These are phyloP conservation scores for Ictalurus punctatus DNA, from an alignment of 2,113 vertebrate genomes.

Conservation along the genomic window DNA sequence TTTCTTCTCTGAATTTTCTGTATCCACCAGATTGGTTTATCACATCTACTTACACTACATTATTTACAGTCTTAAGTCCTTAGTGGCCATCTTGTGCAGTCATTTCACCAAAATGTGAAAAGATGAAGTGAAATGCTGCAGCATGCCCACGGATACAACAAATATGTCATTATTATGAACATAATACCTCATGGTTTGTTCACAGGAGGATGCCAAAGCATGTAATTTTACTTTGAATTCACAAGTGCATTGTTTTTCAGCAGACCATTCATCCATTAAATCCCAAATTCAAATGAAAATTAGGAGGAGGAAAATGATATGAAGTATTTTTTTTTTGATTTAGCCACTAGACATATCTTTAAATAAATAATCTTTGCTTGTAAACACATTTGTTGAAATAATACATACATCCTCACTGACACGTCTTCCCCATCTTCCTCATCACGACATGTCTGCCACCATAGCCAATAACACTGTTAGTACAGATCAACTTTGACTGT, in stretches of 20 bases:
- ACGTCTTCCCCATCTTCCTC: conserved; percentile 67
- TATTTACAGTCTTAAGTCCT: conserved; percentile 45
- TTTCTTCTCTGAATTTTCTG: conserved; percentile 17
- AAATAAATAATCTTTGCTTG: conserved; percentile 99
- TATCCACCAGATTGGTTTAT: conserved; percentile 31
- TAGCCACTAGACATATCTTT: conserved; percentile 94
- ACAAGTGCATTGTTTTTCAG: conserved; percentile 37
- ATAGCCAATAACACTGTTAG: conserved; percentile 34
- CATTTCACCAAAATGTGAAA: conserved; percentile 36
- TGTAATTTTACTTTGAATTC: conserved; percentile 40
- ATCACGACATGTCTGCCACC: conserved; percentile 21
- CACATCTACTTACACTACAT: conserved; percentile 38
- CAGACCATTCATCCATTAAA: conserved; percentile 71
- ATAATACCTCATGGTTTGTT: conserved; percentile 8
- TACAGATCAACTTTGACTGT: conserved; percentile 65
- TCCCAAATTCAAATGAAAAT: conserved; percentile 63
- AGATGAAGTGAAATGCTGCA: conserved; percentile 34
- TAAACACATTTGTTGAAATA: conserved; percentile 99
- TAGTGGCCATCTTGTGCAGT: conserved; percentile 30
- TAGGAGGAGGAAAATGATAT: conserved; percentile 81
- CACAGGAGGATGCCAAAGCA: conserved; percentile 28
- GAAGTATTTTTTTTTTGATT: conserved; percentile 81
- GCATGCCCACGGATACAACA: conserved; percentile 42
- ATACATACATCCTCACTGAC: conserved; percentile 80
- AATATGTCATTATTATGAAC: conserved; percentile 24